Conservation (phyloP, 2,113 vertebrate genomes). For the Theropithecus gelada region DNA sequence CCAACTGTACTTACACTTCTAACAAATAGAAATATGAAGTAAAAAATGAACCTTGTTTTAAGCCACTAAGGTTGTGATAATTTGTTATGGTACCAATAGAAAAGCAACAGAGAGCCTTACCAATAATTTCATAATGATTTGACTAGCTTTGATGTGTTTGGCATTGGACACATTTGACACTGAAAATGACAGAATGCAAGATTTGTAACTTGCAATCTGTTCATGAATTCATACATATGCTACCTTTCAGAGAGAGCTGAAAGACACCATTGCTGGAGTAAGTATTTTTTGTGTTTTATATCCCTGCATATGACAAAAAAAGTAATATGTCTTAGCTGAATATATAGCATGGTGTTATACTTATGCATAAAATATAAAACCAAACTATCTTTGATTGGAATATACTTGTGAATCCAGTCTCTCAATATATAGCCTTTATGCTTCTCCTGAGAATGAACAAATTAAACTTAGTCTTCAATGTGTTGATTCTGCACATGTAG, state of each 20-base stretch:
- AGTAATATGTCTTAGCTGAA: slow-evolving; percentile 58
- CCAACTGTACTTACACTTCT: neutral
- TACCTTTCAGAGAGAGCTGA: neutral
- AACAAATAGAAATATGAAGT: neutral
- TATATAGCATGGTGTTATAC: slow-evolving; percentile 21
- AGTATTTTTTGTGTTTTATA: slow-evolving; percentile 57
- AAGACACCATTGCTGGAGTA: neutral
- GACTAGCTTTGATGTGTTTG: neutral
- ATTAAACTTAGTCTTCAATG: slow-evolving; percentile 60
- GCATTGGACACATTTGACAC: neutral
- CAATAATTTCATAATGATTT: neutral
- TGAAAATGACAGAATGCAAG: neutral
- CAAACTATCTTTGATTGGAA: slow-evolving; percentile 58
- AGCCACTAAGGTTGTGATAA: neutral
- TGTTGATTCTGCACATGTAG: neutral
- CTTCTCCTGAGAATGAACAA: slow-evolving; percentile 55
- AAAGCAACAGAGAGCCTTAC: neutral
- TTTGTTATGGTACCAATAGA: neutral
- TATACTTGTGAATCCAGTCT: slow-evolving; percentile 59
- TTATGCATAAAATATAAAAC: slow-evolving; percentile 69
- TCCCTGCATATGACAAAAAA: slow-evolving; percentile 50
- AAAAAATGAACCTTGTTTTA: neutral
- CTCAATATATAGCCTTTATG: slow-evolving; percentile 41
- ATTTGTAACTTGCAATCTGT: slow-evolving; percentile 38
- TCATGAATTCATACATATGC: neutral